phyloP scores from a whole-genome alignment of 2,888 invertebrate genomes.

The Erynnis tages region DNA sequence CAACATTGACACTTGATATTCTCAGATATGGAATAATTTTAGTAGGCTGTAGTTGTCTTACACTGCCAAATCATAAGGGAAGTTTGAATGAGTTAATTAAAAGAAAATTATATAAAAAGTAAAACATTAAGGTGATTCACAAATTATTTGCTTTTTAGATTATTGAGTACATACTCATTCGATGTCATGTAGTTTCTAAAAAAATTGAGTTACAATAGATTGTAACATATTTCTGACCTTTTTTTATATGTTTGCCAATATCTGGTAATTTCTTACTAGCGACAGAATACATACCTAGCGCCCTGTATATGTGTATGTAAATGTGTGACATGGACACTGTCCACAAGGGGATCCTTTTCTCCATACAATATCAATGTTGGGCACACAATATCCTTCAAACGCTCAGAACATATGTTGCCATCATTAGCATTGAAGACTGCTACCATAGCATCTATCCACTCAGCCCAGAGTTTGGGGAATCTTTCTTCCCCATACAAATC shows the following conservation, averaged over 20 bases:
- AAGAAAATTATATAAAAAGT: no score
- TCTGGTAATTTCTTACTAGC: neutral
- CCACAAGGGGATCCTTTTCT: slow-evolving; percentile 89
- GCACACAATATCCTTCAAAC: slow-evolving; percentile 84
- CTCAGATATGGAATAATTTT: no score
- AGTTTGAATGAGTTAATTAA: no score
- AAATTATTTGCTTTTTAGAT: no score
- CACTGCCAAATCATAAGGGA: no score
- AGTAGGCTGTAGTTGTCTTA: no score
- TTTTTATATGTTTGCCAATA: neutral
- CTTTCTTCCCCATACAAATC: slow-evolving; percentile 87
- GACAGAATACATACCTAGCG: slow-evolving; percentile 77
- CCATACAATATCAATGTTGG: slow-evolving; percentile 93
- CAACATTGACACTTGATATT: no score
- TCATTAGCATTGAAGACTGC: slow-evolving; percentile 80
- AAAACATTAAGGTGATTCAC: no score
- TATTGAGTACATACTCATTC: no score
- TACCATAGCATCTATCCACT: slow-evolving; percentile 86
- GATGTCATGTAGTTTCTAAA: no score
- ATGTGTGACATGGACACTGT: slow-evolving; percentile 87
- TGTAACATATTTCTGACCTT: no score
- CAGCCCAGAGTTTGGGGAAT: slow-evolving; percentile 85
- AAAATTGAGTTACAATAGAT: no score
- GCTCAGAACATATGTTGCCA: slow-evolving; percentile 87
- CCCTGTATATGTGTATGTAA: slow-evolving; percentile 84